Evolutionary conservation across 2,797 vertebrate genomes (phyloP).

Genomic region (Chrysocyon brachyurus): DNA sequence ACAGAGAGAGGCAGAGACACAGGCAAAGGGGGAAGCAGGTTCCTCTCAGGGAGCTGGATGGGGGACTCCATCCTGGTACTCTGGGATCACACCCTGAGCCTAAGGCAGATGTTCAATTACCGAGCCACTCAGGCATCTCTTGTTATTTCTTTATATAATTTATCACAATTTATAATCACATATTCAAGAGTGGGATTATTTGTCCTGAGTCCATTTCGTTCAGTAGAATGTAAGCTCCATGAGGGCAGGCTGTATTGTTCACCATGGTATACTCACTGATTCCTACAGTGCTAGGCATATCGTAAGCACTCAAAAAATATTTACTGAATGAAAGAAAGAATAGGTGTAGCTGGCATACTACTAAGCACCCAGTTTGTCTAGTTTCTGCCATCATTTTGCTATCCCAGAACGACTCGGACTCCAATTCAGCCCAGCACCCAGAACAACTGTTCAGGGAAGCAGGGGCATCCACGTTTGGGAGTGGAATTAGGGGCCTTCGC

Average conservation of each 20-base stretch:
- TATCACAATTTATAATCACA: conserved; percentile 52
- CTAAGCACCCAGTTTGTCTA: background rate
- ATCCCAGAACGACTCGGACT: conserved; percentile 56
- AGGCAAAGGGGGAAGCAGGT: too few relatives aligned
- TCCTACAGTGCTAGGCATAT: background rate
- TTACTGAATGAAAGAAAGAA: conserved; percentile 44
- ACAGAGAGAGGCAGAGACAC: too few relatives aligned
- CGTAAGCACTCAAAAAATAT: background rate
- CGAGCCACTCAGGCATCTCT: too few relatives aligned
- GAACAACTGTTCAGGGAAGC: conserved; percentile 13
- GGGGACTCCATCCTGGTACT: too few relatives aligned
- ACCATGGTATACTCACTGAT: background rate
- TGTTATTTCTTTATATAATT: conserved; percentile 56
- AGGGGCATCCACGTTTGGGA: background rate
- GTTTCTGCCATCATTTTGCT: conserved; percentile 64
- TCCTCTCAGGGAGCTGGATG: too few relatives aligned
- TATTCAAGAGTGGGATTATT: background rate
- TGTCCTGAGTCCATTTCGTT: conserved; percentile 42
- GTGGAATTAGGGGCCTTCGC: background rate
- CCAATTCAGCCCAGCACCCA: background rate
- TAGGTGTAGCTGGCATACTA: background rate
- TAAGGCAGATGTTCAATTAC: too few relatives aligned
- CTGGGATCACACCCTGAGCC: too few relatives aligned
- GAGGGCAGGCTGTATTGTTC: background rate
- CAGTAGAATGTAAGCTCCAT: background rate